Percentiles rank a stretch among this genome's conserved stretches.
Evolutionary conservation across 2,797 vertebrate species (phyloP).

Genomic region (Microctenopoma lineatum): DNA sequence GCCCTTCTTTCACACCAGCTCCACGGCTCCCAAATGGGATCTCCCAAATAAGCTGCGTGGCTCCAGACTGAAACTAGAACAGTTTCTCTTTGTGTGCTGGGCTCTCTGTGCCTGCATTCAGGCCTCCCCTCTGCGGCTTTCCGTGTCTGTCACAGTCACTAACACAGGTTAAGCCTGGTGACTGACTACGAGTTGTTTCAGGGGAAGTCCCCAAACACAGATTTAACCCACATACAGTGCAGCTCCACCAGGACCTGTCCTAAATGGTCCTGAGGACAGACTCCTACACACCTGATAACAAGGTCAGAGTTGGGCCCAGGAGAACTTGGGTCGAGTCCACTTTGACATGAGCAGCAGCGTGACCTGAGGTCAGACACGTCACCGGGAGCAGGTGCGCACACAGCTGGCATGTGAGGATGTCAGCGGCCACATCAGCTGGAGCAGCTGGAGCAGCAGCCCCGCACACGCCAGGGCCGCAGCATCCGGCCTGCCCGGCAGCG

Average conservation of each 20-base stretch:
- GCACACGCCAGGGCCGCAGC: conserved; percentile 36
- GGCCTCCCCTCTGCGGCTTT: conserved; percentile 8
- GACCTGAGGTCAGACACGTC: background rate
- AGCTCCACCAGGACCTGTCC: background rate
- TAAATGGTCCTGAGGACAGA: conserved; percentile 8
- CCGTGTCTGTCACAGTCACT: conserved; percentile 10
- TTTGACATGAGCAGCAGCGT: background rate
- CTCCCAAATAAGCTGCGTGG: conserved; percentile 56
- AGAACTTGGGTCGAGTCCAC: background rate
- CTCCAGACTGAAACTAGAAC: conserved; percentile 61
- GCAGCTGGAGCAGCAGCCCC: background rate
- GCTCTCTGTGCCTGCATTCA: background rate
- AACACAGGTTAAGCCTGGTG: conserved; percentile 13
- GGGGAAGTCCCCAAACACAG: background rate
- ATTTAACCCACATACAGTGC: background rate
- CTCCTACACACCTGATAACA: too few species aligned
- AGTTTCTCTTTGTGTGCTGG: conserved; percentile 17
- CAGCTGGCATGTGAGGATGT: background rate
- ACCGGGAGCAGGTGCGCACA: background rate
- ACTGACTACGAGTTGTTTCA: conserved; percentile 4
- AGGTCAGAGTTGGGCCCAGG: background rate
- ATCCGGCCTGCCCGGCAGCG: conserved; percentile 4
- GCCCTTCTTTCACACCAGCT: conserved; percentile 33
- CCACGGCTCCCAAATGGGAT: conserved; percentile 17
- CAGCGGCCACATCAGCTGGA: too few species aligned